phyloP scores from a whole-genome alignment of 2,113 vertebrate species.

The Procavia capensis region DNA sequence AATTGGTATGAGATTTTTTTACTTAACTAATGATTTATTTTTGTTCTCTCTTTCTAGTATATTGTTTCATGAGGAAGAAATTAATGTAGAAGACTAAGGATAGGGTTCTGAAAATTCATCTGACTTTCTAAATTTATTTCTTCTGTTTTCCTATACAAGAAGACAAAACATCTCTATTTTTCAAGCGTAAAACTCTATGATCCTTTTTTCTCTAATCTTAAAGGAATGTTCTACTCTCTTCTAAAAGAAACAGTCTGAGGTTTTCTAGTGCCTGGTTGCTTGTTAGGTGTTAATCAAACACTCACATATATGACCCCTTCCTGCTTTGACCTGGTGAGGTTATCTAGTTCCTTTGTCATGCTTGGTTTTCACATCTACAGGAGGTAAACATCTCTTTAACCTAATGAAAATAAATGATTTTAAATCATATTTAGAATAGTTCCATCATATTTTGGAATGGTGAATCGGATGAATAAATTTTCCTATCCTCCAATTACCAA shows the following conservation, averaged over 20 bases:
- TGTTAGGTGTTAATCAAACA: neutral
- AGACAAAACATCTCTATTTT: neutral
- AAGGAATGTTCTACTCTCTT: conserved; percentile 12
- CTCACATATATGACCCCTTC: neutral
- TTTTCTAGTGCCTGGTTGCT: neutral
- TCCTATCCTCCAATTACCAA: neutral
- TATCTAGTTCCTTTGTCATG: neutral
- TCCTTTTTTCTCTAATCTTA: neutral
- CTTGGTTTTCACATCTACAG: neutral
- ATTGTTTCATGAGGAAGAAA: neutral
- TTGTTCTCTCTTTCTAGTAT: neutral
- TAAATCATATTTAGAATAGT: neutral
- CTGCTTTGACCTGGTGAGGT: neutral
- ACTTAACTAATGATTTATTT: neutral
- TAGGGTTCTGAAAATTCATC: conserved; percentile 1
- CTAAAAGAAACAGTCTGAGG: neutral
- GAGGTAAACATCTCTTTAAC: neutral
- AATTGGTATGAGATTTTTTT: neutral
- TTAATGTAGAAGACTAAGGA: neutral
- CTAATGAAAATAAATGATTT: neutral
- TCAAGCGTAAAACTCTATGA: conserved; percentile 42
- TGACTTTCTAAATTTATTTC: neutral
- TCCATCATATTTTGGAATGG: neutral
- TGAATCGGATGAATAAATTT: neutral
- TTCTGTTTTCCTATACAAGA: neutral